Evolutionary conservation across 2,888 invertebrate genomes (phyloP), one percentile per base, ranked within the genome.

Genomic region (Caenorhabditis sp.): DNA sequence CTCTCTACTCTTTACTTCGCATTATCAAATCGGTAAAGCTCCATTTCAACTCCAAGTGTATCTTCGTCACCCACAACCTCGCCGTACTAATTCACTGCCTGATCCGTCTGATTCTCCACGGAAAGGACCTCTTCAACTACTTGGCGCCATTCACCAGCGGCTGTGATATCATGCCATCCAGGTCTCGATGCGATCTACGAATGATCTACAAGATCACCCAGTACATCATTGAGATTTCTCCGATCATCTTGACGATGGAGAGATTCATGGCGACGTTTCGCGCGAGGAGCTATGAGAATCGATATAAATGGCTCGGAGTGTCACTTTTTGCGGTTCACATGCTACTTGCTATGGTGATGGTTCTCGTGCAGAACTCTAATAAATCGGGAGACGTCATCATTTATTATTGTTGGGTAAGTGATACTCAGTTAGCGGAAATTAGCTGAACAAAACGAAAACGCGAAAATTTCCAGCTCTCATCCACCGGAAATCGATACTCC

Each of bases 1-100:
- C 50, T 32, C 2, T 60, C n/a, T 71, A 64, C 22, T 70, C 50
- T 20, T 20, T 53, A 0, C 60, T 18, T 40, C 67, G 71, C 35
- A 61, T 64, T 18, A 22, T 13, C 2, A 68, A 37, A 11, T 72
- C 68, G 0, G 56, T 68, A 1, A 68, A 65, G 37, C 26, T 80
- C 13, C 80, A 80, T 44, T 74, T 80, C 40, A 80, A 80, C 64
- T 51, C 56, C 20, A 80, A 72, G 50, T 80, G 55, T 20, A 47
- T 80, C 32, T 37, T 62, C 28, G n/a, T 74, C 20, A 53, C 51
- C 2, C 65, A 74, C 47, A 80, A 69, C 40, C 37, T 74, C 24
- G 47, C 47, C 6, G 51, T 80, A 2, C 22, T 76, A 1, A n/a
- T 80, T 18, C 80, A 80, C 51, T 35, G 56, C 18, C 0, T 40